Base-by-base conservation (phyloP, 2,888 invertebrate genomes). In the Caenorhabditis sp. region DNA sequence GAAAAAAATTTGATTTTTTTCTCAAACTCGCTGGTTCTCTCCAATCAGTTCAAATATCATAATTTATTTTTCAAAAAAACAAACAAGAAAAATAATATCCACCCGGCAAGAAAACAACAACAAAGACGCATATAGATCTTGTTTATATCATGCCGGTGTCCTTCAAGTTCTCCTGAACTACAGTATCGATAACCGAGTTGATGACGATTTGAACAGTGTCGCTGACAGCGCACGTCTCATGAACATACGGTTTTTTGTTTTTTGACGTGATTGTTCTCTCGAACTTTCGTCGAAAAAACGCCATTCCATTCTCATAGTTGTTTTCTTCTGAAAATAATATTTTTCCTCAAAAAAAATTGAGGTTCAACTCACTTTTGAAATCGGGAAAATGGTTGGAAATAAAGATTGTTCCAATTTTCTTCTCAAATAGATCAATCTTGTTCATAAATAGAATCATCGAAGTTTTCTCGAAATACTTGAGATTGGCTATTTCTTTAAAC, bases 361-460 rank as follows among this genome's bases (percentile, higher is more conserved):
- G 4, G 21, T 8, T 31, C 31, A n/a, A n/a, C 19, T 36, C 53
- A 81, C 85, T 83, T 71, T 68, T 67, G 58, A 79, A 86, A 12
- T 70, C 66, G 1, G 68, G 66, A 62, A 84, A 86, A 54, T 71
- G 66, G 1, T 79, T 64, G 10, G 58, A 63, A 0, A 86, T 72
- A 1, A 70, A 64, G 21, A 81, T 69, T n/a, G 59, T 64, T 19
- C 72, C 61, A 10, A 87, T 80, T 75, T 86, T 86, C 57, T 79
- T 71, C n/a, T 67, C 67, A 58, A 87, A 86, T 10, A 87, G 58
- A 65, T 86, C 86, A 57, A 79, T 83, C 63, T 86, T 86, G 69
- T 86, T 86, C 21, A 86, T 75, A 66, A 86, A 86, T 1, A 87
- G 66, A 43, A 86, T 87, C 62, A 84, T 81, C 17, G 85, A 81